Base-by-base conservation (phyloP, 2,888 invertebrate genomes). In the Drosophila mimica region DNA sequence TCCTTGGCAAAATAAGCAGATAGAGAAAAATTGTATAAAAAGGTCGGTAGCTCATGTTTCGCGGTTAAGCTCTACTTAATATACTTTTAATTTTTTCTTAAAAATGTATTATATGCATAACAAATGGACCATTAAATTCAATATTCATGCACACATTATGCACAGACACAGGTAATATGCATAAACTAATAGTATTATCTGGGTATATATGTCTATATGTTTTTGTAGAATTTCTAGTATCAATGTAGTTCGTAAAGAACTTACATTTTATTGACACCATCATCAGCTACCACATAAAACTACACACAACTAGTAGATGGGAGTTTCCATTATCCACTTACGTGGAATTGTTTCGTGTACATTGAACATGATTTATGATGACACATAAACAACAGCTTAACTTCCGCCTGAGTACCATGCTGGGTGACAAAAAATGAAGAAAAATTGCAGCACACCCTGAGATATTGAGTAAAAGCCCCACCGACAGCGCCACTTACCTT, bases 351-450 rank as follows among this genome's bases (percentile, higher is more conserved):
- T 87, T 88, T 90, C 89, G 74, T 87, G 84, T 87, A 78, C 89
- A 90, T 76, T 87, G 88, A 87, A 89, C 88, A 88, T 89, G 89
- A 89, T 89, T 91, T 89, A 89, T 88, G 87, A 75, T 81, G 87
- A 88, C 89, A 87, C 89, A 88, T 89, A 82, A 88, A 91, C 91
- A 87, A 90, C 77, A 89, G 89, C 83, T 87, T 89, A 91, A 88
- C 87, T 84, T 88, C 89, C 91, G 78, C 70, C 68, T 78, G 89
- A 81, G 89, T 76, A 83, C 68, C 75, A 82, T 57, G 65, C 36
- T 58, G 48, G 53, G 66, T 70, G 72, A 74, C 74, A 76, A 74
- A 79, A 82, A 88, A 87, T 83, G 84, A 88, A 88, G 87, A 88
- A 90, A 88, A 88, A 88, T 90, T 80, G 87, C 89, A 69, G 57